These are phyloP conservation scores for Heliconius erato DNA, from an alignment of 2,888 invertebrate genomes.

Conservation along the genomic window DNA sequence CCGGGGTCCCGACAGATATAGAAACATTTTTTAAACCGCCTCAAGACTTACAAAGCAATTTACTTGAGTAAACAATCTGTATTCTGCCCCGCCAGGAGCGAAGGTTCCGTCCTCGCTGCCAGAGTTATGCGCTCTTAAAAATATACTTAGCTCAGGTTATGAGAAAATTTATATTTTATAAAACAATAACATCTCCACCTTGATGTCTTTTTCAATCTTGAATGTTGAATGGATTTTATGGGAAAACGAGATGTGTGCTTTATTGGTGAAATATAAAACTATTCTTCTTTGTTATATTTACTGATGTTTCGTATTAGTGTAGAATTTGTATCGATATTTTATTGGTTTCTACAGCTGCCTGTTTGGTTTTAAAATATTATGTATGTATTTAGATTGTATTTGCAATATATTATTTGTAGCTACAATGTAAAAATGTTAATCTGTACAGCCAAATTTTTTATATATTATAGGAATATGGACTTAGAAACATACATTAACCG, in stretches of 20 bases:
- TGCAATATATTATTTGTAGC: too few species aligned
- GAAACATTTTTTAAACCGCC: conserved; percentile 76
- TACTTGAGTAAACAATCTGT: conserved; percentile 66
- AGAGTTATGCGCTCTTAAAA: conserved; percentile 49
- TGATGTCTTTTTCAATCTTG: conserved; percentile 31
- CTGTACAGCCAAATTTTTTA: too few species aligned
- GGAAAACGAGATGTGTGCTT: background rate
- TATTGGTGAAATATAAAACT: conserved; percentile 1
- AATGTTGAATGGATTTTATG: conserved; percentile 25
- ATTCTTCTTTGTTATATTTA: background rate
- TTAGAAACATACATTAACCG: too few species aligned
- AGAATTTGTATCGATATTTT: background rate
- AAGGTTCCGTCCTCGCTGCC: conserved; percentile 44
- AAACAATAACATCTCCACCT: conserved; percentile 42
- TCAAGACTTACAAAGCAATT: conserved; percentile 77
- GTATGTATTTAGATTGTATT: too few species aligned
- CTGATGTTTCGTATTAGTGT: background rate
- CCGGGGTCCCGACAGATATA: conserved; percentile 64
- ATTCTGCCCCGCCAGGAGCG: conserved; percentile 42
- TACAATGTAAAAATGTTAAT: too few species aligned
- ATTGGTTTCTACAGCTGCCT: background rate
- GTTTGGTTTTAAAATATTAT: too few species aligned
- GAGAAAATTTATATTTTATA: conserved; percentile 49
- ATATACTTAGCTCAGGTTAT: conserved; percentile 48
- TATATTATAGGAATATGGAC: too few species aligned